Percentiles rank a stretch among this genome's conserved stretches.
Conservation (phyloP, 2,113 vertebrate species). For the Ploceus nigricollis region DNA sequence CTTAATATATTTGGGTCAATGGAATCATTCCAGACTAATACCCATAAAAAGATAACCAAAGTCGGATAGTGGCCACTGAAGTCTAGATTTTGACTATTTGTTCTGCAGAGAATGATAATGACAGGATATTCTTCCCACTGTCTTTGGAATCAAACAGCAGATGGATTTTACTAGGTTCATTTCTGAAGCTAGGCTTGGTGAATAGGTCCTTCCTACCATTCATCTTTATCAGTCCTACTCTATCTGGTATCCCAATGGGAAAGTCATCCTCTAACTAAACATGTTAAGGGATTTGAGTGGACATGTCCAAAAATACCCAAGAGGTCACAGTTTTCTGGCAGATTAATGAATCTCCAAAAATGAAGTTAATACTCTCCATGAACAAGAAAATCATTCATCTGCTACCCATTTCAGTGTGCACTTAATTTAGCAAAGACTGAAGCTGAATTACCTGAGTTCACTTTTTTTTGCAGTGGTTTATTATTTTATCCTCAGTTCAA, state of each 20-base stretch:
- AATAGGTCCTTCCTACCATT: neutral
- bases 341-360: slow-evolving; percentile 48
- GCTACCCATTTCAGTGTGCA: slow-evolving; percentile 21
- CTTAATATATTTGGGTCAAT: neutral
- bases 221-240: neutral
- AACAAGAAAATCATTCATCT: slow-evolving; percentile 24
- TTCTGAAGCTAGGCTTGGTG: neutral
- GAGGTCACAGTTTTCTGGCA: slow-evolving; percentile 11
- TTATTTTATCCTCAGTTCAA: slow-evolving; percentile 57
- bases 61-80: neutral
- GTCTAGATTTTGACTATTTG: neutral
- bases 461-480: slow-evolving; percentile 48
- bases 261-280: neutral
- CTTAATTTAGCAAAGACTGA: slow-evolving; percentile 37
- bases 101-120: neutral
- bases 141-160: neutral
- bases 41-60: neutral
- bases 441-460: slow-evolving; percentile 33
- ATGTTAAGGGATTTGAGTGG: neutral
- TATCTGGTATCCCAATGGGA: neutral
- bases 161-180: neutral
- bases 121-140: neutral
- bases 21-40: neutral
- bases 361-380: slow-evolving; percentile 15
- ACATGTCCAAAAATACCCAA: neutral